Percentiles rank a stretch among this genome's conserved stretches.
Evolutionary conservation across 2,888 invertebrate genomes (phyloP).

Genomic region (Drosophila pseudotalamancana): DNA sequence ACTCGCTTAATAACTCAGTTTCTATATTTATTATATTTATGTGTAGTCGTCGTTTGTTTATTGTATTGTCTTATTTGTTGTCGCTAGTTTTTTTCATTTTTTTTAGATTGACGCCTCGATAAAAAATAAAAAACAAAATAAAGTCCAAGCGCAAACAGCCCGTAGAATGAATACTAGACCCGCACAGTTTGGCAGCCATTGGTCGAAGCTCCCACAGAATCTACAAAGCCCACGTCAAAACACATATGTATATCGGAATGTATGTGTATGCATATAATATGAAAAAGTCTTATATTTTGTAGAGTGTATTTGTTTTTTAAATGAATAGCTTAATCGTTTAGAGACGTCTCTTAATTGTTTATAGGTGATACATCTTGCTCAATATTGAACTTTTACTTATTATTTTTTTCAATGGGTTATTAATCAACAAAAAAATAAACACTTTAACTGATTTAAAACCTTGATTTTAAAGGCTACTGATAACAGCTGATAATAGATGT

Average conservation of each 20-base stretch:
- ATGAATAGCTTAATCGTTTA: too few species aligned
- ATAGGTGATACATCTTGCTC: too few species aligned
- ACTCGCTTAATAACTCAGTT: conserved; percentile 56
- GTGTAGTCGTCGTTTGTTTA: conserved; percentile 11
- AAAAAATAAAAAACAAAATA: conserved; percentile 28
- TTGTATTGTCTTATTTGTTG: conserved; percentile 30
- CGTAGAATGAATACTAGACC: conserved; percentile 43
- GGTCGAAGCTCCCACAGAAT: conserved; percentile 35
- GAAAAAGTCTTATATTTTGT: too few species aligned
- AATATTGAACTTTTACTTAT: too few species aligned
- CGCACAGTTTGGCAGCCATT: conserved; percentile 47
- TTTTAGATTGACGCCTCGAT: conserved; percentile 69
- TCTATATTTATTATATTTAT: conserved; percentile 59
- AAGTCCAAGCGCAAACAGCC: conserved; percentile 46
- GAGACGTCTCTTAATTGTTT: background rate
- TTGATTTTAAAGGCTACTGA: conserved; percentile 4
- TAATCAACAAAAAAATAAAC: too few species aligned
- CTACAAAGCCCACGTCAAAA: conserved; percentile 46
- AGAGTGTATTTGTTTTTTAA: too few species aligned
- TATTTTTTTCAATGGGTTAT: too few species aligned
- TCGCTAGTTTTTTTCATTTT: too few species aligned
- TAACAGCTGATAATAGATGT: conserved; percentile 13
- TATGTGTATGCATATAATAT: background rate
- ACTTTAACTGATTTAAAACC: background rate
- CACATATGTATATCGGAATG: background rate